Base-by-base conservation (phyloP, 92 coral and sea anemone species). In the Metridium senile region DNA sequence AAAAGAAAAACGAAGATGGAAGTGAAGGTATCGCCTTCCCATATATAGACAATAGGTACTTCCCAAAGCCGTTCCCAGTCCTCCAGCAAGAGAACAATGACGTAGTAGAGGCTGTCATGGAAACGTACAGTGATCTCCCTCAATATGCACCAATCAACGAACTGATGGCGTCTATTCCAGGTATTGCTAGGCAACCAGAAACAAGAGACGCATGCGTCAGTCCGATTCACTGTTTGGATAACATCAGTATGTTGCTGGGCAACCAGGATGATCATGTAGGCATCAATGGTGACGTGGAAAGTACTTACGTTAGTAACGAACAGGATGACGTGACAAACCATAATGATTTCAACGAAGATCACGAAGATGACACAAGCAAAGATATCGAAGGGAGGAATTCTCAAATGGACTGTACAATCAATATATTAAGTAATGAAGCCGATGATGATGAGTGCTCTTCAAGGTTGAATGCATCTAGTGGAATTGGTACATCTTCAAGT, bases 11-110 rank as follows among this genome's bases (percentile, higher is more conserved):
- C 2, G 26, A 34, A 30, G 25, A 57, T 9, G 63, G 43, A 16
- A 11, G 51, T 18, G 74, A 66, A 16, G 54, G 33, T 11, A 68
- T 79, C 19, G 70, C 68, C 27, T 70, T 79, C 26, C 52, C 70
- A 28, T 79, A 29, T 13, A 33, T 79, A 17, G 53, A 90, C 7
- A 68, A 85, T 21, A 82, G 72, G 33, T 75, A 89, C 68, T 81
- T 84, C 10, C 87, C 89, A 27, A 80, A 78, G 11, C 86, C 87
- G 13, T 76, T 88, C 34, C 86, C 96, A 26, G 91, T 95, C 73
- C 84, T 95, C 32, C 99, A 95, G 68, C 99, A 95, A 70, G 97
- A 95, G 64, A 90, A 95, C 58, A 95, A 95, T 53, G 99, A 95
- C 79, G 80, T 95, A 34, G 95, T 95, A 1, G 97, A 95, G 51